Conservation (phyloP, 2,888 invertebrate genomes). For the Calameuta filiformis region DNA sequence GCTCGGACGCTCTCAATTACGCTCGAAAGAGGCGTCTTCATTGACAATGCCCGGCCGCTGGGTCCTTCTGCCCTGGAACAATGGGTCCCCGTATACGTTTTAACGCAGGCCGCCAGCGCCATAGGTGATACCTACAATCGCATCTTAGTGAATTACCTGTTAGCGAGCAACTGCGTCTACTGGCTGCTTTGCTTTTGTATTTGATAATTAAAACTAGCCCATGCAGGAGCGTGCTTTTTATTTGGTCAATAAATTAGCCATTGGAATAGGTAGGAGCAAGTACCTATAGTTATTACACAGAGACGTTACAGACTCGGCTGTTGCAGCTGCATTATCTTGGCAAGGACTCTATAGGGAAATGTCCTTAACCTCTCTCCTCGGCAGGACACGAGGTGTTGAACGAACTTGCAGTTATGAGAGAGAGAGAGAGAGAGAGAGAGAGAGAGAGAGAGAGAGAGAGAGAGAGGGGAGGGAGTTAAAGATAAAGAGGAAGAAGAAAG, state of each 20-base stretch:
- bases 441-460: no score
- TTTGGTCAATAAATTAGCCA: neutral
- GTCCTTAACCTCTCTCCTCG: neutral
- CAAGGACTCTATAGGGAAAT: neutral
- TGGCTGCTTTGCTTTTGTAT: neutral
- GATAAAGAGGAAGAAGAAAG: neutral
- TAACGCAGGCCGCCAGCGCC: neutral
- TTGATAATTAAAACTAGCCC: neutral
- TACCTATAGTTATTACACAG: neutral
- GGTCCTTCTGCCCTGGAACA: neutral
- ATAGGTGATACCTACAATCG: neutral
- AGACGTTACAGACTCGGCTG: neutral
- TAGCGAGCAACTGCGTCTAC: no score
- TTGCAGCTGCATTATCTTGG: neutral
- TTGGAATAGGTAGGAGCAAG: neutral
- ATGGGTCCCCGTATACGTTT: neutral
- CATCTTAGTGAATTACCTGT: neutral
- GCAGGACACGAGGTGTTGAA: neutral
- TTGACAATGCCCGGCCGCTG: slow-evolving; percentile 16
- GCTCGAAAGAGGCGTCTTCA: slow-evolving; percentile 13
- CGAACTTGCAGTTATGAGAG: neutral
- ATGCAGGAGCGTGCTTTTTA: neutral
- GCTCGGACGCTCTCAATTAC: slow-evolving; percentile 8
- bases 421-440: no score
- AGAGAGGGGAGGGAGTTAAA: no score